Evolutionary conservation across 2,797 vertebrate species (phyloP).

Genomic region (Rhodeus uyekii): DNA sequence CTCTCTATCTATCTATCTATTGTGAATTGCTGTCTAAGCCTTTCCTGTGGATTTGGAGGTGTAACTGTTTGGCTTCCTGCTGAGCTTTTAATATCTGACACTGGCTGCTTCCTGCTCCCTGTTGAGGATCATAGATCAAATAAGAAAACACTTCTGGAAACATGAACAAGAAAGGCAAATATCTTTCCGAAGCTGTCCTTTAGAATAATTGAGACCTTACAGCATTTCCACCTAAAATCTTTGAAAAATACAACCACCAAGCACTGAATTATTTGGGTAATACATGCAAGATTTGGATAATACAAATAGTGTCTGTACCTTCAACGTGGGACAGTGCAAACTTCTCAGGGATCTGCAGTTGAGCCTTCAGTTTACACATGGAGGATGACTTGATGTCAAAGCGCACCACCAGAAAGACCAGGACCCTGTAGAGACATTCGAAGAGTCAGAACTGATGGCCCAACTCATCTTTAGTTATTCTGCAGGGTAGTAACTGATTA

Average conservation of each 20-base stretch:
- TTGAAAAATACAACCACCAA: background rate
- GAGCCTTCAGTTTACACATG: background rate
- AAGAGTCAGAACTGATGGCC: background rate
- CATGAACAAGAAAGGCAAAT: background rate
- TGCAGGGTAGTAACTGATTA: background rate
- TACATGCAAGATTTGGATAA: background rate
- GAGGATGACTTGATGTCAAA: background rate
- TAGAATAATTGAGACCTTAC: background rate
- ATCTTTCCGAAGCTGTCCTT: too few relatives aligned
- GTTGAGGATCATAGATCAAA: background rate
- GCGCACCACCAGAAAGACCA: background rate
- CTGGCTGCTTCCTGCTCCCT: background rate
- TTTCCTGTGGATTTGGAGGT: background rate
- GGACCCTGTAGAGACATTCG: background rate
- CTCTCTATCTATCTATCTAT: background rate
- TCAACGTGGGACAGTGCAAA: background rate
- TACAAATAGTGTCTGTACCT: background rate
- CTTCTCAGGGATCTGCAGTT: background rate
- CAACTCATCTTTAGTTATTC: background rate
- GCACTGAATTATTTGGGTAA: background rate
- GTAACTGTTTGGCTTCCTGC: background rate
- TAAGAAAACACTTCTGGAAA: background rate
- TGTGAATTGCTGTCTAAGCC: background rate
- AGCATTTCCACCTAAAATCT: background rate
- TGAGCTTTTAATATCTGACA: background rate